Evolutionary conservation across 2,888 invertebrate species (phyloP), one percentile per base, ranked within the genome.

Genomic region (Cantharis flavilabris): DNA sequence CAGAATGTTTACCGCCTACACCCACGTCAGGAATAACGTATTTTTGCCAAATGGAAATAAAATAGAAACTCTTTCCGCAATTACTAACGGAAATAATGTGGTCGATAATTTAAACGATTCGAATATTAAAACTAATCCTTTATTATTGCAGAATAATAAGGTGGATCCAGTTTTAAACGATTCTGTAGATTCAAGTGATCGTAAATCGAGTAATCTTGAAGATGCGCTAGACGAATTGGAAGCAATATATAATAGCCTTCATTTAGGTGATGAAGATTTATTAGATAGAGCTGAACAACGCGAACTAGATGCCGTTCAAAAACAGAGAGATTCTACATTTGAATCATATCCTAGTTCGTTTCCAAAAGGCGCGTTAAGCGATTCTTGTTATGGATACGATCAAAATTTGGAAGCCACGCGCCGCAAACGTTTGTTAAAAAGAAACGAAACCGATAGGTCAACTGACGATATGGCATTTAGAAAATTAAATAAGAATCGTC

Each of bases 221-320:
- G 96, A 97, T 85, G 97, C 97, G 72, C 90, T 97, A 23, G 94
- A 94, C 83, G 97, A 97, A 88, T 88, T 97, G 74, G 97, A 97
- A 89, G 94, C 95, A n/a, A 97, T 97, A 85, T 96, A 96, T 86
- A 95, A 96, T 83, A 96, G 96, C 83, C 90, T 97, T 75, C 93
- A 94, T n/a, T 89, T 97, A 71, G 94, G 94, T 0, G 96, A 96
- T 85, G 95, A 95, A 86, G 94, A 95, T 88, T 90, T 96, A 76
- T 87, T 96, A 72, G 95, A 95, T 85, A 90, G 95, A 84, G 95
- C 95, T 11, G 95, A 95, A 87, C 91, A 93, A 77, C 90, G 95
- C 76, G 95, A 93, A 83, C 86, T 89, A 67, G 89, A 89, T 65
- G 86, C 86, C 3, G 83, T 83, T 4, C 82, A 86, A 72, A 85